Percentiles rank a stretch among this genome's conserved stretches.
These are phyloP conservation scores for Cirrhinus molitorella DNA, from an alignment of 2,797 vertebrate species.

Conservation along the genomic window DNA sequence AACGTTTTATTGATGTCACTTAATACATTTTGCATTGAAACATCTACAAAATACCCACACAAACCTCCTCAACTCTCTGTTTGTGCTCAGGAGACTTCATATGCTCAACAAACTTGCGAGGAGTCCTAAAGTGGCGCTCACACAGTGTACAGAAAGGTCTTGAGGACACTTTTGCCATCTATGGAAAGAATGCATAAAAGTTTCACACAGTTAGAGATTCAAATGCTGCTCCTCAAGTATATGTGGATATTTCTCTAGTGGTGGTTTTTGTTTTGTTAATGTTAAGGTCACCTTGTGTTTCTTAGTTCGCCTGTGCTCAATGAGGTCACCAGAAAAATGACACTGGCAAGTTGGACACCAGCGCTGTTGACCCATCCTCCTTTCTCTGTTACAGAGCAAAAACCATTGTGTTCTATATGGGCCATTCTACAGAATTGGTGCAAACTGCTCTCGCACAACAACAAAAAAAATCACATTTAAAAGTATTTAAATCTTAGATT, in stretches of 20 bases:
- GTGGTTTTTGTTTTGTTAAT: not conserved
- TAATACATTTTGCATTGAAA: not conserved
- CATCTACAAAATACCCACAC: conserved; percentile 24
- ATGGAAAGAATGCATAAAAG: conserved; percentile 29
- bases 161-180: conserved; percentile 89
- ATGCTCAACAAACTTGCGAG: conserved; percentile 96
- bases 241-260: not conserved
- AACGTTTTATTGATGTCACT: not conserved
- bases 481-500: no score
- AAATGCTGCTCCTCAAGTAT: not conserved
- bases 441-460: no score
- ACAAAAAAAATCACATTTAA: no score
- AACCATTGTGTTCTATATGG: not conserved
- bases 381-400: conserved; percentile 76
- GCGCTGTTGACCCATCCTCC: conserved; percentile 67
- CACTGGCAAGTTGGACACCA: conserved; percentile 94
- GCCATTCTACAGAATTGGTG: no score
- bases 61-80: conserved; percentile 86
- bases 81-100: conserved; percentile 96
- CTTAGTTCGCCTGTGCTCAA: conserved; percentile 87
- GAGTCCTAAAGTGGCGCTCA: conserved; percentile 90
- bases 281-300: conserved; percentile 88
- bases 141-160: conserved; percentile 93
- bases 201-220: not conserved
- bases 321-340: conserved; percentile 88